A percentile compares a stretch with the other conserved stretches of the same genome.
Conservation (phyloP, 2,797 vertebrate genomes). For the Rousettus madagascariensis region DNA sequence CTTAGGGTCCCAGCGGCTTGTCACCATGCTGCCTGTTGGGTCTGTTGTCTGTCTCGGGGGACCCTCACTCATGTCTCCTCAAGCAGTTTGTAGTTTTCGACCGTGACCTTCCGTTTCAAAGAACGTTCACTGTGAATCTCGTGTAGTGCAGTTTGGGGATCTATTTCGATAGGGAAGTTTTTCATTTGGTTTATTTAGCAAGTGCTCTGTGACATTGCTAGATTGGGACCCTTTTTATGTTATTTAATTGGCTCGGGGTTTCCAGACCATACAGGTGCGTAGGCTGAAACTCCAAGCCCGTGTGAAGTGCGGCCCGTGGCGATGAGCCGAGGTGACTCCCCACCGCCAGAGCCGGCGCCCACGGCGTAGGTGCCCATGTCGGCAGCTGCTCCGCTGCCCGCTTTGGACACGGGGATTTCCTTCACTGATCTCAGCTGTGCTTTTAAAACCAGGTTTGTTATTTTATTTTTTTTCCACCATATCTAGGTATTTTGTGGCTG, state of each 20-base stretch:
- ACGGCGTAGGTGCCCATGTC: neutral
- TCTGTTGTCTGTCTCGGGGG: neutral
- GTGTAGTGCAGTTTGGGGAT: neutral
- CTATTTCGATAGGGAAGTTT: neutral
- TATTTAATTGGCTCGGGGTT: neutral
- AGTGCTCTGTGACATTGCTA: neutral
- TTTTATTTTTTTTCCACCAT: neutral
- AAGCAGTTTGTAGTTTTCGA: neutral
- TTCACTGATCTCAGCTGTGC: neutral
- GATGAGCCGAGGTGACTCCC: neutral
- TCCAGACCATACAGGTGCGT: neutral
- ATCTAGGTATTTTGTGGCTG: conserved; percentile 27
- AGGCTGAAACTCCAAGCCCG: neutral
- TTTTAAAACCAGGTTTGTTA: conserved; percentile 14
- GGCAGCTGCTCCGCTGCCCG: neutral
- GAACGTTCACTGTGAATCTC: neutral
- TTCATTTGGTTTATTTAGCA: neutral
- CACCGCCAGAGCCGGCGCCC: neutral
- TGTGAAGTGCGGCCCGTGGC: neutral
- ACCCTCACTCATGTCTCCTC: neutral
- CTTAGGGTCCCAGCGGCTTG: neutral
- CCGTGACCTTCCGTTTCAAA: neutral
- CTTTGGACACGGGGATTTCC: neutral
- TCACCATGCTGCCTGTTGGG: neutral
- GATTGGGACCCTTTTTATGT: neutral